Base-by-base conservation (phyloP, 2,888 invertebrate species). In the Drosophila meridionalis region DNA sequence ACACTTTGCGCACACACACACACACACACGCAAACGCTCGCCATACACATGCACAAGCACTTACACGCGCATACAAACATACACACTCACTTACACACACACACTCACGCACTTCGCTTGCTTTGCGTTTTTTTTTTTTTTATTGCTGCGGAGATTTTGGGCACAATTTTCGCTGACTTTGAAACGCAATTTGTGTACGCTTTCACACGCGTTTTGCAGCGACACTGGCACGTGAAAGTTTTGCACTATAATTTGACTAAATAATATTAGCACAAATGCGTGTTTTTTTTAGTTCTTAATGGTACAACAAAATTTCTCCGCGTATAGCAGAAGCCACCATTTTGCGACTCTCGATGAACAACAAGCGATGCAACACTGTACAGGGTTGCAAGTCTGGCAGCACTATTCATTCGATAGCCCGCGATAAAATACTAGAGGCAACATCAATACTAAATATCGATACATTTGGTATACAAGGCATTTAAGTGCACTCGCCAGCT, bases 291-390 rank as follows among this genome's bases (percentile, higher is more conserved):
- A 72, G 82, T 83, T 90, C 73, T 82, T 84, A 89, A 82, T 85
- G 73, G 77, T 87, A 76, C 76, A 78, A 81, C 82, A 80, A 83
- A 90, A 90, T 89, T 89, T 90, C 89, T 89, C 88, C 89, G 90
- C 88, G 88, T 89, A 88, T 87, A 80, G 80, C 77, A 89, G 87
- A 89, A 89, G 89, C 89, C 90, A 90, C 90, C 90, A 89, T 89
- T 89, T 89, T 89, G 89, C 90, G 86, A 83, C 80, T 83, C 79
- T 78, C 78, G 78, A 86, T 78, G 76, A 83, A 83, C 81, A 81
- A 78, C 78, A 78, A 75, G 42, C 71, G 50, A 78, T 76, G 76
- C 78, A 78, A 76, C 78, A 47, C 79, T 89, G 84, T 56, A 67
- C 61, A 70, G 76, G 40, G 63, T 73, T 50, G 47, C 56, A 53